A percentile compares a stretch with the other conserved stretches of the same genome.
Evolutionary conservation across 2,888 invertebrate genomes (phyloP).

Genomic region (Drosophila cognata): DNA sequence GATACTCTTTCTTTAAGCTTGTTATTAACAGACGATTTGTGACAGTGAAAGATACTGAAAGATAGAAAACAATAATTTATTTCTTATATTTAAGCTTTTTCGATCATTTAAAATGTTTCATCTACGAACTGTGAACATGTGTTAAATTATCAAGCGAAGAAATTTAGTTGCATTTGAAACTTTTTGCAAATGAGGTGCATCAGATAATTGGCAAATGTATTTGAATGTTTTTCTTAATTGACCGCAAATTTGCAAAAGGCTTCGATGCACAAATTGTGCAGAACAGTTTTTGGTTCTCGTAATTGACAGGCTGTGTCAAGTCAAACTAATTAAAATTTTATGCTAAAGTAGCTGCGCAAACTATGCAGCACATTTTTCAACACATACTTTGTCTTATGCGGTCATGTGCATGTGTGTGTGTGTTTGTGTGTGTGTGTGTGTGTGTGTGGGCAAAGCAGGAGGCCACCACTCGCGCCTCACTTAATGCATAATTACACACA

Average conservation of each 20-base stretch:
- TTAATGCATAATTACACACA: constrained; percentile 81
- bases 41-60: background rate
- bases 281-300: constrained; percentile 10
- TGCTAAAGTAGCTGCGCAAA: constrained; percentile 65
- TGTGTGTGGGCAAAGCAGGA: constrained; percentile 48
- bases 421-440: constrained; percentile 5
- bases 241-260: constrained; percentile 37
- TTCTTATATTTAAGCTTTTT: background rate
- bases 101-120: background rate
- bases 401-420: background rate
- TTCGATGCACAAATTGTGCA: constrained; percentile 23
- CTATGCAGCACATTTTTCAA: constrained; percentile 59
- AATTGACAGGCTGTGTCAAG: constrained; percentile 55
- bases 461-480: constrained; percentile 37
- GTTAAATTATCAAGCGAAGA: background rate
- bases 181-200: background rate
- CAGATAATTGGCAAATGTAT: constrained; percentile 26
- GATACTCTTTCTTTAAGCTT: background rate
- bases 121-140: background rate
- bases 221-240: constrained; percentile 48
- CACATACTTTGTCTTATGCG: constrained; percentile 12
- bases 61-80: background rate
- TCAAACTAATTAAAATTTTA: constrained; percentile 76
- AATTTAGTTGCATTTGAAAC: background rate
- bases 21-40: background rate